Conservation (phyloP, 2,797 vertebrate species). For the Tachyglossus aculeatus region DNA sequence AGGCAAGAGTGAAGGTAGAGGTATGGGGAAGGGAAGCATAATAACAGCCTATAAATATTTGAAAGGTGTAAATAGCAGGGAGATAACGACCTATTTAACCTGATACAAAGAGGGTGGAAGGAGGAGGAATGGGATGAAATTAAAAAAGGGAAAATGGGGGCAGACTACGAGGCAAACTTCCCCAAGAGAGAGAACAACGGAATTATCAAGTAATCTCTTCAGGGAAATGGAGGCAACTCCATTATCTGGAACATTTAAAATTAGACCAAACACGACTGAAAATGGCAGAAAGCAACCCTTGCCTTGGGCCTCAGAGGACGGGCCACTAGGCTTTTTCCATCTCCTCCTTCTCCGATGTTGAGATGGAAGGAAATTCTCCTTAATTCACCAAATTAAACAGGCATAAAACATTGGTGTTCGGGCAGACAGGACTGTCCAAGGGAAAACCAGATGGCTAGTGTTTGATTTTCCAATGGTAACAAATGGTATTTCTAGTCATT, state of each 20-base stretch:
- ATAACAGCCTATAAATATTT: neutral
- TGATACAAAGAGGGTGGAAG: neutral
- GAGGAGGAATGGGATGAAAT: neutral
- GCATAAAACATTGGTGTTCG: neutral
- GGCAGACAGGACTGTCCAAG: neutral
- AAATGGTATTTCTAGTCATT: constrained; percentile 9
- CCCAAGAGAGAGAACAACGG: neutral
- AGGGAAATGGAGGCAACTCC: neutral
- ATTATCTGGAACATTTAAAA: neutral
- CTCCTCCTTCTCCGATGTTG: neutral
- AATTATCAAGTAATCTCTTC: neutral
- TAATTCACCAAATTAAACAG: neutral
- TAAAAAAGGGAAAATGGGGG: neutral
- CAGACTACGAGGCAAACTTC: neutral
- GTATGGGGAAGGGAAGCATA: neutral
- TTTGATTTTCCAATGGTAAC: constrained; percentile 12
- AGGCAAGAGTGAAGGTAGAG: neutral
- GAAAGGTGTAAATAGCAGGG: neutral
- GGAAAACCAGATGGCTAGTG: neutral
- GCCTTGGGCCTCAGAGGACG: neutral
- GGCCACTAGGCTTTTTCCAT: neutral
- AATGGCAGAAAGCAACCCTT: neutral
- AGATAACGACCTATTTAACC: neutral
- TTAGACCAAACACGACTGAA: neutral
- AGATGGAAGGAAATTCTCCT: constrained; percentile 33